Evolutionary conservation across 2,113 vertebrate genomes (phyloP), one percentile per base, ranked within the genome.

Genomic region (Heliornis fulica): DNA sequence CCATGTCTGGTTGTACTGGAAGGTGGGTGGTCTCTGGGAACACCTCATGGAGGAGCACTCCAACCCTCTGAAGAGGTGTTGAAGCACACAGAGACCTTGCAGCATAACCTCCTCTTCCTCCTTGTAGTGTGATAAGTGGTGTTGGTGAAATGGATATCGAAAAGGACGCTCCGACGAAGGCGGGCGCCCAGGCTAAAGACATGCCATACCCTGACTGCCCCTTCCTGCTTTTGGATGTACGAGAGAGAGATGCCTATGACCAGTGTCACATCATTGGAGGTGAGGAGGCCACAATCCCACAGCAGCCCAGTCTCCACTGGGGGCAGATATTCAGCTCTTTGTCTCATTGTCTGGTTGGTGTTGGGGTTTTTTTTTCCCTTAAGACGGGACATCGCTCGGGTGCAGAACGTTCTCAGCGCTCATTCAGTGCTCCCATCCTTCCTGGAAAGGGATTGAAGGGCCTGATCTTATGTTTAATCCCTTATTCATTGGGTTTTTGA

Each of bases 141-240:
- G 97, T 99, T 4, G 99, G 99, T 10, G 99, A 99, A 83, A 77
- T 99, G 97, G 99, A 99, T 87, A 41, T 99, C 9, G 98, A 99
- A 61, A 98, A 97, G 93, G 96, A 93, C 11, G n/a, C 89, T 12
- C 96, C 84, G 8, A 98, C 97, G 93, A 90, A 71, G 54, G 69
- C 31, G 22, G 93, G 83, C 0, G 5, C 26, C 51, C 74, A 48
- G 2, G 83, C n/a, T 40, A 82, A 90, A 91, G 98, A 98, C 72
- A 61, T 17, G 21, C 99, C 98, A 3, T 99, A 99, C n/a, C 97
- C 98, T 0, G 98, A 99, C 97, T 99, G 99, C 85, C 99, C 99
- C 38, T 99, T 99, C 97, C 97, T 99, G 96, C 98, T 99, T 87
- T 97, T 99, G 91, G 99, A 99, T 9, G 98, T 99, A 9, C 97